Evolutionary conservation across 2,888 invertebrate species (phyloP).

Genomic region (Thyatira batis): DNA sequence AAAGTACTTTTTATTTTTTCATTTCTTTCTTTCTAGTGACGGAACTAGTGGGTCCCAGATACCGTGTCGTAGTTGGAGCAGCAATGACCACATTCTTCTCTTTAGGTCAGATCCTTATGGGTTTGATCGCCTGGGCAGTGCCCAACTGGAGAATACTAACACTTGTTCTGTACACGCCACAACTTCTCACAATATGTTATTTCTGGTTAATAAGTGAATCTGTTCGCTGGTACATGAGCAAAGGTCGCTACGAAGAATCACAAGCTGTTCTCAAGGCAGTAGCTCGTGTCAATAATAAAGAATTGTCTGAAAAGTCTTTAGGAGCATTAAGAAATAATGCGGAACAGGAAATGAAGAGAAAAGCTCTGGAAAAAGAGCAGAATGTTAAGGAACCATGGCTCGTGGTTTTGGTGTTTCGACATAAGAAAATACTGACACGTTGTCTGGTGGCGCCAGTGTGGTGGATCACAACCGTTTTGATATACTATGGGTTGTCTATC

Average conservation of each 20-base stretch:
- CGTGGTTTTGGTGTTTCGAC: constrained; percentile 51
- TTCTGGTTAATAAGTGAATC: constrained; percentile 88
- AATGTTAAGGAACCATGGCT: constrained; percentile 54
- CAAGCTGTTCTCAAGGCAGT: constrained; percentile 83
- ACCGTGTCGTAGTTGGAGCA: constrained; percentile 87
- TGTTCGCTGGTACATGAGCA: constrained; percentile 89
- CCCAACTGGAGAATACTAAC: constrained; percentile 87
- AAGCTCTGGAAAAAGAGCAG: constrained; percentile 28
- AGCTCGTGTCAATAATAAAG: constrained; percentile 81
- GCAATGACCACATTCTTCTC: constrained; percentile 87
- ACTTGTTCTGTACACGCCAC: constrained; percentile 86
- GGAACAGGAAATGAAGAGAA: constrained; percentile 45
- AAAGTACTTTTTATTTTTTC: background rate
- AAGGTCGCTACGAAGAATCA: constrained; percentile 85
- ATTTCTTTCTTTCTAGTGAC: constrained; percentile 75
- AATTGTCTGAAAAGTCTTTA: constrained; percentile 58
- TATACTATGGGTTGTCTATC: constrained; percentile 85
- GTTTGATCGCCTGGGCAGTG: constrained; percentile 85
- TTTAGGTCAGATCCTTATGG: constrained; percentile 86
- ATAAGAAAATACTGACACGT: constrained; percentile 49
- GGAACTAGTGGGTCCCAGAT: constrained; percentile 88
- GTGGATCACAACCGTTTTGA: constrained; percentile 84
- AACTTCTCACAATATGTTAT: constrained; percentile 84
- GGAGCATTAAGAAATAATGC: constrained; percentile 44
- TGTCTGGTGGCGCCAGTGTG: constrained; percentile 70